Conservation (phyloP, 2,797 vertebrate genomes). For the Cuniculus paca region DNA sequence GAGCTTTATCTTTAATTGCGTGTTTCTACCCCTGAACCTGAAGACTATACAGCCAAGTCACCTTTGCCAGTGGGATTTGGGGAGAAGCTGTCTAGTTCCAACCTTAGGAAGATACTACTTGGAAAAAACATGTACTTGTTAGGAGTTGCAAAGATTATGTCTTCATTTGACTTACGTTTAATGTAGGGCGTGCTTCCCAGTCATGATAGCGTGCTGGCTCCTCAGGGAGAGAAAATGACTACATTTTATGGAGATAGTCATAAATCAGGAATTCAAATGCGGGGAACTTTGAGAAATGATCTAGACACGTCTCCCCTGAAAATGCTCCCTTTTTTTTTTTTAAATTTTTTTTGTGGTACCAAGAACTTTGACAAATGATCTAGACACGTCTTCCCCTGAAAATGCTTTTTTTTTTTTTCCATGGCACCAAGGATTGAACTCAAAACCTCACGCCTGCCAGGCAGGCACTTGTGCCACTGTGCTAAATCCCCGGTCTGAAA, state of each 20-base stretch:
- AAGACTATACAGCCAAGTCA: not conserved
- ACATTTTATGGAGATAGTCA: not conserved
- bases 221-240: not conserved
- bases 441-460: too few species aligned
- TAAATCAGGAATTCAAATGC: not conserved
- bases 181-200: not conserved
- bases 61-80: not conserved
- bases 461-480: too few species aligned
- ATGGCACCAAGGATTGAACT: too few species aligned
- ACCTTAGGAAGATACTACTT: not conserved
- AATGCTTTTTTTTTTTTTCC: too few species aligned
- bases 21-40: not conserved
- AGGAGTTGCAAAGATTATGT: constrained; percentile 14
- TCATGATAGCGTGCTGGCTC: not conserved
- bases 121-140: not conserved
- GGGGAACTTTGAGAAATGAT: not conserved
- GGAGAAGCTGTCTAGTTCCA: not conserved
- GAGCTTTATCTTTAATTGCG: not conserved
- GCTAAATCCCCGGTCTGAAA: too few species aligned
- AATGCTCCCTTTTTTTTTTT: too few species aligned
- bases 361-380: too few species aligned
- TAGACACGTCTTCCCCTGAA: too few species aligned
- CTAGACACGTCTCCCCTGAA: not conserved
- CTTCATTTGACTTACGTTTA: constrained; percentile 10
- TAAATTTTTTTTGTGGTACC: too few species aligned